Evolutionary conservation across 1,140 invertebrate species (phyloP).

Genomic region (Mamestra configurata): DNA sequence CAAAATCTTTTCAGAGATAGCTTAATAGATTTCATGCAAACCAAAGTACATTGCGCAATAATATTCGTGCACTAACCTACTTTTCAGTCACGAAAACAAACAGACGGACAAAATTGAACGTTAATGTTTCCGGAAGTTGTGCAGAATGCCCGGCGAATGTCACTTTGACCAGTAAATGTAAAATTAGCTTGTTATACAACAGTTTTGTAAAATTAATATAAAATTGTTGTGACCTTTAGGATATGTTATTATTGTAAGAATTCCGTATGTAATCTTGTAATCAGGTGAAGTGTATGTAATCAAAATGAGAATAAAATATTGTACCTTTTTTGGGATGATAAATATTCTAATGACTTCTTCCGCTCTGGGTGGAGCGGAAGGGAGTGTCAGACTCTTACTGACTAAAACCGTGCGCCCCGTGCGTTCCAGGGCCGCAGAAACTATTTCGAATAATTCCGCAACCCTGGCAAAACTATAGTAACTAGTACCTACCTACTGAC

Average conservation of each 20-base stretch:
- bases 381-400: too few species aligned
- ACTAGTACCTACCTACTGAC: not conserved
- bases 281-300: not conserved
- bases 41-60: not conserved
- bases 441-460: too few species aligned
- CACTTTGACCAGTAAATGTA: conserved; percentile 15
- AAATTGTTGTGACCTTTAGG: conserved; percentile 5
- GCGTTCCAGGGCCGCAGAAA: too few species aligned
- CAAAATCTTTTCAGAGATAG: conserved; percentile 25
- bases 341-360: too few species aligned
- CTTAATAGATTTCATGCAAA: conserved; percentile 28
- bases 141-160: conserved; percentile 27
- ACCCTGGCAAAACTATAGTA: too few species aligned
- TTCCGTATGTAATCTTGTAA: conserved; percentile 7
- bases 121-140: conserved; percentile 29
- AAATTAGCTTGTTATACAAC: conserved; percentile 18
- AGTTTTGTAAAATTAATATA: conserved; percentile 20
- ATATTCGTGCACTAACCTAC: conserved; percentile 27
- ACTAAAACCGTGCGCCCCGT: too few species aligned
- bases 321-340: too few species aligned
- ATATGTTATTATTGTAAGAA: not conserved
- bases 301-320: not conserved
- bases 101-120: conserved; percentile 35
- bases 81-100: conserved; percentile 35
- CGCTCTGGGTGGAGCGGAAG: too few species aligned